Percentiles rank a stretch among this genome's conserved stretches.
These are phyloP conservation scores for Cryptotis parvus DNA, from an alignment of 2,113 vertebrate species.

Conservation along the genomic window DNA sequence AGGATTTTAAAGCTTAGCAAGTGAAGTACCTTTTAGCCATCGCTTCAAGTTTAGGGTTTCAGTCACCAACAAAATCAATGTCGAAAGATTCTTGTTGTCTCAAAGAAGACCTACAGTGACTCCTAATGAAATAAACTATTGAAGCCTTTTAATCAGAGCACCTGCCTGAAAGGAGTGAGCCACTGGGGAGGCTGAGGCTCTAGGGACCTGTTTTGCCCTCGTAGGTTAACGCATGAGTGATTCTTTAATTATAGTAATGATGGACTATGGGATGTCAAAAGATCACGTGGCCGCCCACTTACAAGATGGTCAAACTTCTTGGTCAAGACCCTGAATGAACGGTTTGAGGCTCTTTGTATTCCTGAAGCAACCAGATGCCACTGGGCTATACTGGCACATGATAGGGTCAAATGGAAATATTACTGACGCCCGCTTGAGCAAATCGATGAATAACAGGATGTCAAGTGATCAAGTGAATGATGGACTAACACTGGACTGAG, in stretches of 20 bases:
- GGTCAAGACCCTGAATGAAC: too few species aligned
- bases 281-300: too few species aligned
- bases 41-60: constrained; percentile 82
- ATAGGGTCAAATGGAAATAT: too few species aligned
- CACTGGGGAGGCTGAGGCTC: constrained; percentile 49
- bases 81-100: constrained; percentile 79
- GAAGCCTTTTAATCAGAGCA: constrained; percentile 76
- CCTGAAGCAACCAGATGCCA: too few species aligned
- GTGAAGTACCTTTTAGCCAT: constrained; percentile 85
- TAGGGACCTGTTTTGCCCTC: constrained; percentile 60
- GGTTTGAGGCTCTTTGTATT: too few species aligned
- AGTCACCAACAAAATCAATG: constrained; percentile 85
- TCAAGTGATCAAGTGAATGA: too few species aligned
- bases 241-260: constrained; percentile 72
- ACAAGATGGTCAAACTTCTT: too few species aligned
- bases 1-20: constrained; percentile 81
- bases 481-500: constrained; percentile 54
- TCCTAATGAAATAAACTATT: constrained; percentile 72
- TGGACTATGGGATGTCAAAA: too few species aligned
- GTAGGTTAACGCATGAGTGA: constrained; percentile 69
- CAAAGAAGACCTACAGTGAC: constrained; percentile 65
- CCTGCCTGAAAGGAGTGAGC: constrained; percentile 49
- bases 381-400: too few species aligned
- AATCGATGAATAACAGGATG: too few species aligned
- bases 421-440: too few species aligned